phyloP scores from a whole-genome alignment of 2,113 vertebrate species.

The Ptyas mucosa region DNA sequence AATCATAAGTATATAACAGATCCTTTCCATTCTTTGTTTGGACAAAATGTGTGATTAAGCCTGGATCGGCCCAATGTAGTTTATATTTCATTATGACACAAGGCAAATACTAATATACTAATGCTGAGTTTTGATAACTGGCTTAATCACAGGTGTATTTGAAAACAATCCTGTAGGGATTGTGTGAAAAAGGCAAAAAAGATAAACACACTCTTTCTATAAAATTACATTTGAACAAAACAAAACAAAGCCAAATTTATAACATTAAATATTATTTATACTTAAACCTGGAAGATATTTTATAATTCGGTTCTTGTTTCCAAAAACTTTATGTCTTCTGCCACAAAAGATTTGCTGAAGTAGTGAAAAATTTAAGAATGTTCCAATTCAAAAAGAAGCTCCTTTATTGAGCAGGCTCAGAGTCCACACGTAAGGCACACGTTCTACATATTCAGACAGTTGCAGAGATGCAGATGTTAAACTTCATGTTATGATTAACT shows the following conservation, averaged over 20 bases:
- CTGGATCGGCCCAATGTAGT: neutral
- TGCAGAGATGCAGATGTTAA: slow-evolving; percentile 28
- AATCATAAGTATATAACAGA: neutral
- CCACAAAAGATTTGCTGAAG: neutral
- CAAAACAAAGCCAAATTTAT: neutral
- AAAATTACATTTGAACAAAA: neutral
- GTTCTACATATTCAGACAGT: slow-evolving; percentile 2
- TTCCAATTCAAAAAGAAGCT: neutral
- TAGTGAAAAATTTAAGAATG: neutral
- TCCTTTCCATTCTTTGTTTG: neutral
- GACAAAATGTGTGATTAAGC: neutral
- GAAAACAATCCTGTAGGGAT: neutral
- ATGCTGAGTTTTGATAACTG: neutral
- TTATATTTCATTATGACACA: neutral
- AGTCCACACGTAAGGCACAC: neutral
- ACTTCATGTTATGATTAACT: slow-evolving; percentile 48
- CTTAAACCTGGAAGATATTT: neutral
- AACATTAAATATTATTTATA: neutral
- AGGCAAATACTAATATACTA: neutral
- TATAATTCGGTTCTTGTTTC: rapidly evolving
- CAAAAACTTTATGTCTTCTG: neutral
- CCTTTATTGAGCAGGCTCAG: neutral
- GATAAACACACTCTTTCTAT: neutral
- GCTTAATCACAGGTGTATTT: neutral
- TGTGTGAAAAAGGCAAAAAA: neutral